Conservation (phyloP, 1,140 invertebrate genomes). For the Heterodera schachtii region DNA sequence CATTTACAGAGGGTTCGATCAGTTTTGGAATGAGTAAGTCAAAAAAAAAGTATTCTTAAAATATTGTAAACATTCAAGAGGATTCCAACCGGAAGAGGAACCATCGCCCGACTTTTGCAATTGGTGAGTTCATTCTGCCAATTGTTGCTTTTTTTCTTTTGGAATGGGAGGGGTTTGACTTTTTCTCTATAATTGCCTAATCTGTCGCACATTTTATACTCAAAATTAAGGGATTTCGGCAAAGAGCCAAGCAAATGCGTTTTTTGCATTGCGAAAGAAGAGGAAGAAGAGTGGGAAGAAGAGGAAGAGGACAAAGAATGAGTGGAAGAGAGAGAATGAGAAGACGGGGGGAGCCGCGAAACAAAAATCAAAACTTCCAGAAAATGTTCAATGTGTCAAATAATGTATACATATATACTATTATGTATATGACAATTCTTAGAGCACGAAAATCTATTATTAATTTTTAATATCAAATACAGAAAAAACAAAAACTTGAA, state of each 20-base stretch:
- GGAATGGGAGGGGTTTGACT: too few relatives aligned
- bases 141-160: neutral
- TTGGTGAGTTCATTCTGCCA: neutral
- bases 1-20: neutral
- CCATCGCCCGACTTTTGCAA: neutral
- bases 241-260: neutral
- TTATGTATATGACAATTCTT: too few relatives aligned
- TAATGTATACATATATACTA: too few relatives aligned
- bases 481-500: too few relatives aligned
- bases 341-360: neutral
- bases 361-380: too few relatives aligned
- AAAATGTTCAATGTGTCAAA: too few relatives aligned
- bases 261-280: neutral
- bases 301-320: neutral
- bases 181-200: too few relatives aligned
- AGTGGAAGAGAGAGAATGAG: neutral
- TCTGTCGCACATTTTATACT: neutral
- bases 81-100: neutral
- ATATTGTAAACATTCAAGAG: neutral
- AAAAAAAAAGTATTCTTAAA: neutral
- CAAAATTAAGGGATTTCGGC: neutral
- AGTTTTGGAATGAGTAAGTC: neutral
- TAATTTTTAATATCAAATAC: too few relatives aligned
- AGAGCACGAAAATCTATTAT: too few relatives aligned
- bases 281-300: neutral